A percentile compares a stretch with the other conserved stretches of the same genome.
Conservation (phyloP, 2,888 invertebrate species). For the Phorcus lineatus region DNA sequence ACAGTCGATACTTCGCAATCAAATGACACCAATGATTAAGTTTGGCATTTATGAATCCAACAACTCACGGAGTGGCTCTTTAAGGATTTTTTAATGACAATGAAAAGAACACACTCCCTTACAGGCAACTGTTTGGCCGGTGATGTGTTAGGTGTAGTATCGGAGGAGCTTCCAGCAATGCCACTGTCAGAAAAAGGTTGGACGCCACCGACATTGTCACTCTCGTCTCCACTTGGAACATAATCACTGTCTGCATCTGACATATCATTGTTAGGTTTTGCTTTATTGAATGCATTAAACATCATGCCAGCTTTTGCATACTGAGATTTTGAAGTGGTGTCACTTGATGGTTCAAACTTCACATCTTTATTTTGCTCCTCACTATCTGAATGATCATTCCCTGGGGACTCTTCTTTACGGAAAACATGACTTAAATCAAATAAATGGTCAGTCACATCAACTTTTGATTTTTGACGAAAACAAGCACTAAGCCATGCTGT, state of each 20-base stretch:
- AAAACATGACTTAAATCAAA: constrained; percentile 35
- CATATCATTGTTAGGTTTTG: constrained; percentile 28
- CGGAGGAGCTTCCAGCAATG: constrained; percentile 30
- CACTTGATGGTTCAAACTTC: background rate
- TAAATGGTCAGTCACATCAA: constrained; percentile 44
- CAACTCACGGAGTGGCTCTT: too few species aligned
- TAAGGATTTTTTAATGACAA: background rate
- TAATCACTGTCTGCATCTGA: constrained; percentile 67
- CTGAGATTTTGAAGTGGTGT: background rate
- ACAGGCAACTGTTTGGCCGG: constrained; percentile 54
- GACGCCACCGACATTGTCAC: background rate
- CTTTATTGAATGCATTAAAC: constrained; percentile 45
- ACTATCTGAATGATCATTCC: background rate
- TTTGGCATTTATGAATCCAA: too few species aligned
- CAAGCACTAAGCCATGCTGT: constrained; percentile 70
- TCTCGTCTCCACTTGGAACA: constrained; percentile 63
- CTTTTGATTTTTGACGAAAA: constrained; percentile 58
- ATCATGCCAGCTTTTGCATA: constrained; percentile 51
- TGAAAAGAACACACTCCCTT: constrained; percentile 32
- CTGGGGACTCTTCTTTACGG: background rate
- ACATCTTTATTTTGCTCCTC: background rate
- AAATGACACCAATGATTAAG: too few species aligned
- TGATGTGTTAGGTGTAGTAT: constrained; percentile 45
- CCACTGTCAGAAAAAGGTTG: constrained; percentile 5
- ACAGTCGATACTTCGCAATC: too few species aligned